phyloP scores from a whole-genome alignment of 1,140 invertebrate species.

The Tenebrio molitor region DNA sequence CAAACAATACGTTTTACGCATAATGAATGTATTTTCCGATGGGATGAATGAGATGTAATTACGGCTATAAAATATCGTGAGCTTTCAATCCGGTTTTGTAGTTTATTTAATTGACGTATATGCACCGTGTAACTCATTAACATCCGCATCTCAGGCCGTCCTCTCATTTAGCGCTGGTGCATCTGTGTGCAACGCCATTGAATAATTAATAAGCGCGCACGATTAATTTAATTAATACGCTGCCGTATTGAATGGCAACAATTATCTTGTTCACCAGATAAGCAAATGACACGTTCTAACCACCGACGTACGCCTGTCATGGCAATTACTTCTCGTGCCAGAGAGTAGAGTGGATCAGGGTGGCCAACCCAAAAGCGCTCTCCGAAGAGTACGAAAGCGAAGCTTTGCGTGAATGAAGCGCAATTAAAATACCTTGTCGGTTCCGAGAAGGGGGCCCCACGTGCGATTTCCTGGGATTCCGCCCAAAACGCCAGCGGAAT shows the following conservation, averaged over 20 bases:
- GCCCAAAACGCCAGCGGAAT: neutral
- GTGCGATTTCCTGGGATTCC: conserved; percentile 15
- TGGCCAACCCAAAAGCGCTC: too few relatives aligned
- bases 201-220: conserved; percentile 21
- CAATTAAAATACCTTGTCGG: too few relatives aligned
- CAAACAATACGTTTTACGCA: conserved; percentile 25
- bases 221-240: neutral
- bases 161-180: conserved; percentile 2
- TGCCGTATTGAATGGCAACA: too few relatives aligned
- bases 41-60: conserved; percentile 33
- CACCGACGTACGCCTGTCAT: conserved; percentile 5
- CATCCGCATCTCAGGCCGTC: conserved; percentile 18
- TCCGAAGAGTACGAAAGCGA: too few relatives aligned
- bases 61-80: conserved; percentile 33
- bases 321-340: neutral
- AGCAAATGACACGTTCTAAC: neutral
- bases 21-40: conserved; percentile 24
- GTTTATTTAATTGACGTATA: conserved; percentile 23
- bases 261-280: neutral
- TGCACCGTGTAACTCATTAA: conserved; percentile 30
- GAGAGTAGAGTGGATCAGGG: too few relatives aligned
- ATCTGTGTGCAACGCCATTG: neutral
- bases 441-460: conserved; percentile 18
- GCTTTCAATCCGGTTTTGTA: conserved; percentile 33
- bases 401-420: too few relatives aligned